A percentile compares a stretch with the other conserved stretches of the same genome.
Conservation (phyloP, 2,113 vertebrate genomes). For the Columba livia region DNA sequence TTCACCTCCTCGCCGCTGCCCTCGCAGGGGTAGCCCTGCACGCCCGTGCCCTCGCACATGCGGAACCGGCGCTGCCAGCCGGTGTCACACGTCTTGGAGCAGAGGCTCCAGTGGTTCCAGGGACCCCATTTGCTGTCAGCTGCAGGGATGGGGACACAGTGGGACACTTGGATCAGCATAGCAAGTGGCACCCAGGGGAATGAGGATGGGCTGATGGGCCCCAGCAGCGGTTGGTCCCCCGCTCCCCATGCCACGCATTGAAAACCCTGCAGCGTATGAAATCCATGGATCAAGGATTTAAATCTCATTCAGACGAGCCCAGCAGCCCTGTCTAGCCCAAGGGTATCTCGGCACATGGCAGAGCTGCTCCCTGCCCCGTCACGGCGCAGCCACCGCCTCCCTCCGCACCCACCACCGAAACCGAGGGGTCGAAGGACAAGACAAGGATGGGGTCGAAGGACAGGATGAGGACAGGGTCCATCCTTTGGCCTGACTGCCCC, state of each 20-base stretch:
- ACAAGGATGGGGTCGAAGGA: not conserved
- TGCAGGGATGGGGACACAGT: constrained; percentile 38
- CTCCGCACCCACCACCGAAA: accelerated
- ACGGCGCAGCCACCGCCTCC: not conserved
- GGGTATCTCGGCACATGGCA: not conserved
- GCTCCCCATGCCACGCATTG: accelerated
- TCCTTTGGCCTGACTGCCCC: not conserved
- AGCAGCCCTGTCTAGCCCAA: not conserved
- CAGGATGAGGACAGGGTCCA: not conserved
- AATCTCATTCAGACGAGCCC: not conserved
- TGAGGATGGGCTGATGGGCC: not conserved
- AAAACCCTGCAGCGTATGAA: not conserved
- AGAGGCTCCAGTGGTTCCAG: constrained; percentile 96
- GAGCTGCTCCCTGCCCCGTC: not conserved
- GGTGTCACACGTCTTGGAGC: constrained; percentile 95
- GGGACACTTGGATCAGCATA: accelerated
- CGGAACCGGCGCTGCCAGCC: constrained; percentile 96
- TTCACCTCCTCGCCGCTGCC: constrained; percentile 95
- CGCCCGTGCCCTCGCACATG: constrained; percentile 89
- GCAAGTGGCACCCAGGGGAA: accelerated
- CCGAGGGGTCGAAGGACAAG: not conserved
- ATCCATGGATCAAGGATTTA: not conserved
- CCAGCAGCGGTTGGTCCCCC: accelerated
- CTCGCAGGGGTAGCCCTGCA: constrained; percentile 91
- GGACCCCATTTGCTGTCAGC: constrained; percentile 93